Conservation (phyloP, 2,888 invertebrate genomes). For the Ophion ventricosus region DNA sequence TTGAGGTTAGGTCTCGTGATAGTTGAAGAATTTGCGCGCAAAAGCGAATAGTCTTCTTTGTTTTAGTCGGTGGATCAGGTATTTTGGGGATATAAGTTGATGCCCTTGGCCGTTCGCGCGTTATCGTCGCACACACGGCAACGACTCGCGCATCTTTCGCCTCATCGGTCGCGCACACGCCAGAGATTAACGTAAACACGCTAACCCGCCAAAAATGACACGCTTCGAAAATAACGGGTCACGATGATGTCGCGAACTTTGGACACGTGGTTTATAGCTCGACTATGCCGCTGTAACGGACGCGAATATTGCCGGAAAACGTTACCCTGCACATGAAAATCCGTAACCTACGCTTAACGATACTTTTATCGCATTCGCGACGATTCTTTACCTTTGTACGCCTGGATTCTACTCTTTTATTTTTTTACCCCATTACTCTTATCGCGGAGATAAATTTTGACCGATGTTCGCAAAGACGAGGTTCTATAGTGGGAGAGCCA, state of each 20-base stretch:
- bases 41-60: background rate
- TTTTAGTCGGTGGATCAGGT: background rate
- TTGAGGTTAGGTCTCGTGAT: background rate
- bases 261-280: background rate
- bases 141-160: background rate
- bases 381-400: background rate
- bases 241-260: background rate
- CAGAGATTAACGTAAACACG: background rate
- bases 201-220: background rate
- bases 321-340: background rate
- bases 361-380: background rate
- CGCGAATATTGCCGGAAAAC: background rate
- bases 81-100: background rate
- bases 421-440: background rate
- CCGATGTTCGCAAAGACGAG: background rate
- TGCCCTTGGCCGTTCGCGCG: background rate
- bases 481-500: background rate
- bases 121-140: background rate
- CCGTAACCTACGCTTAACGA: background rate
- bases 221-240: background rate
- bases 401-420: background rate
- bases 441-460: background rate
- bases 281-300: background rate
- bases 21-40: background rate
- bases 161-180: background rate